Evolutionary conservation across 2,113 vertebrate genomes (phyloP).

Genomic region (Pluvialis apricaria): DNA sequence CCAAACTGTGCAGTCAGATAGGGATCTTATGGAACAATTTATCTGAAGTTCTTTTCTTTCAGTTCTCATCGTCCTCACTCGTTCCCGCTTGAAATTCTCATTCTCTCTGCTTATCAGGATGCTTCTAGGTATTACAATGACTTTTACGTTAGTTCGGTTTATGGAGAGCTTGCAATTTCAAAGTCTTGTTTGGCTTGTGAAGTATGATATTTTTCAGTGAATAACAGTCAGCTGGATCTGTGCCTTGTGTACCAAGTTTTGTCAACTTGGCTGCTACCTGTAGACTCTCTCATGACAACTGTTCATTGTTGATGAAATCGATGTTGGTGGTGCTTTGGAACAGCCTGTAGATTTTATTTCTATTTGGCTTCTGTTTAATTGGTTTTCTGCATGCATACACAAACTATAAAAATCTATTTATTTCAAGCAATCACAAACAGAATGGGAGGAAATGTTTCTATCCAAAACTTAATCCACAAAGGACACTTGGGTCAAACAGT

Average conservation of each 20-base stretch:
- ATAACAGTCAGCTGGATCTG: background rate
- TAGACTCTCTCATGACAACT: background rate
- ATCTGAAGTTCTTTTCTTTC: background rate
- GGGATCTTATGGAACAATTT: background rate
- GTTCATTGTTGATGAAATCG: background rate
- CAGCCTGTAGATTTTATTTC: constrained; percentile 2
- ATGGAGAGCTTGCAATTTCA: background rate
- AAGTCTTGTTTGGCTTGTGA: background rate
- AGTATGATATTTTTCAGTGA: background rate
- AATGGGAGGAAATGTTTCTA: constrained; percentile 19
- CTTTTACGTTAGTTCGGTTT: background rate
- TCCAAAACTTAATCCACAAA: background rate
- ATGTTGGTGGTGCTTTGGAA: background rate
- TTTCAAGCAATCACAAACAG: background rate
- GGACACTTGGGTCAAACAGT: background rate
- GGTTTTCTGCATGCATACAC: background rate
- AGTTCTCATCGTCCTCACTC: background rate
- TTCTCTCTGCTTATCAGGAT: background rate
- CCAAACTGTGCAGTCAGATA: background rate
- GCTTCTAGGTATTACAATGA: background rate
- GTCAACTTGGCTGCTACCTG: background rate
- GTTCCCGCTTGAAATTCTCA: background rate
- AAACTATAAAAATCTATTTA: constrained; percentile 12
- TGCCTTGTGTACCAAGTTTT: background rate
- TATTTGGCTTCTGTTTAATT: constrained; percentile 10